Conservation (phyloP, 1,140 invertebrate species). For the Carposina sasakii region DNA sequence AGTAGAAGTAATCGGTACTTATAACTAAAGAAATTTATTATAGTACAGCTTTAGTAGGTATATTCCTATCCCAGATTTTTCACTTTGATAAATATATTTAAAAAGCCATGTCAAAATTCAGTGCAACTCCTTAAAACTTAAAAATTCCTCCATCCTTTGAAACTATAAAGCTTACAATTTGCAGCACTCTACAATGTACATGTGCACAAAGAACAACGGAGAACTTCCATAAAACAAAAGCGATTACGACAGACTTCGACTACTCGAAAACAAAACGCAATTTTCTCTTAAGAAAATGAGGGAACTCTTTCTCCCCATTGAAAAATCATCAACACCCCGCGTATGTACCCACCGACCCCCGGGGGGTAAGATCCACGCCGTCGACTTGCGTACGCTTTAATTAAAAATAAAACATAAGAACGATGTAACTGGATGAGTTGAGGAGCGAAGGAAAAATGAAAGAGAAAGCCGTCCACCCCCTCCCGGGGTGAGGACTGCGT, state of each 20-base stretch:
- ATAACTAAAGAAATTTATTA: too few relatives aligned
- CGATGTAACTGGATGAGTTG: constrained; percentile 72
- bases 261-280: constrained; percentile 72
- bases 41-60: too few relatives aligned
- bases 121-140: too few relatives aligned
- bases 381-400: constrained; percentile 72
- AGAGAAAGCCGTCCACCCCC: constrained; percentile 69
- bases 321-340: constrained; percentile 72
- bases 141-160: too few relatives aligned
- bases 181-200: constrained; percentile 43
- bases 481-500: constrained; percentile 43
- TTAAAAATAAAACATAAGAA: constrained; percentile 73
- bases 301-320: constrained; percentile 73
- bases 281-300: constrained; percentile 73
- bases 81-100: too few relatives aligned
- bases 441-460: constrained; percentile 72
- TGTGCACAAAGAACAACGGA: constrained; percentile 46
- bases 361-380: constrained; percentile 59
- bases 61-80: too few relatives aligned
- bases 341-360: constrained; percentile 52
- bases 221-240: constrained; percentile 67
- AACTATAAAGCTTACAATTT: constrained; percentile 64
- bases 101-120: too few relatives aligned
- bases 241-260: constrained; percentile 71
- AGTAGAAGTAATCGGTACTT: too few relatives aligned